These are phyloP conservation scores for Copidosoma floridanum DNA, from an alignment of 1,140 invertebrate species.

Conservation along the genomic window DNA sequence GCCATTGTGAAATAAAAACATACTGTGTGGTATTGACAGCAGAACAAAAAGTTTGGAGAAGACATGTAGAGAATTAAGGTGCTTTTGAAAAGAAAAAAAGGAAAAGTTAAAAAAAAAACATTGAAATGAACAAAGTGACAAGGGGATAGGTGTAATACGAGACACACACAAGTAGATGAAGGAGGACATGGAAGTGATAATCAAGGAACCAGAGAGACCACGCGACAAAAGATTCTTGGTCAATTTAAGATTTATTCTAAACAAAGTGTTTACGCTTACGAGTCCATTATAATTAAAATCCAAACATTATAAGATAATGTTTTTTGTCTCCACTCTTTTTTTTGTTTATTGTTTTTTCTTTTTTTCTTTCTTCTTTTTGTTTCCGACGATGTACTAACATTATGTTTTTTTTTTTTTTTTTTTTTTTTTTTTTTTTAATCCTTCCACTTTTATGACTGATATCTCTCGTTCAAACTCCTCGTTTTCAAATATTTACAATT, in stretches of 20 bases:
- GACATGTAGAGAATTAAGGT: no score
- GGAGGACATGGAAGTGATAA: constrained; percentile 1
- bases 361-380: constrained; percentile 34
- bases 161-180: not conserved
- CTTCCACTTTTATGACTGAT: no score
- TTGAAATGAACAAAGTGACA: not conserved
- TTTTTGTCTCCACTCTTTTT: constrained; percentile 39
- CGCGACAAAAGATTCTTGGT: constrained; percentile 41
- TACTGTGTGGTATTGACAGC: no score
- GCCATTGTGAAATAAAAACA: not conserved
- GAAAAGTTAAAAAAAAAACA: not conserved
- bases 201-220: constrained; percentile 23
- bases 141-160: not conserved
- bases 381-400: constrained; percentile 39
- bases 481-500: constrained; percentile 30
- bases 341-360: constrained; percentile 25
- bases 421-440: no score
- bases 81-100: not conserved
- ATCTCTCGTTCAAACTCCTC: not conserved
- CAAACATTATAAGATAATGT: constrained; percentile 38
- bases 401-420: constrained; percentile 28
- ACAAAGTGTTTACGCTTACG: constrained; percentile 52
- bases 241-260: constrained; percentile 59
- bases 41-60: no score
- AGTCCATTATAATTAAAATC: no score